A percentile compares a stretch with the other conserved stretches of the same genome.
phyloP scores from a whole-genome alignment of 2,888 invertebrate species.

The Drosophila picticornis region DNA sequence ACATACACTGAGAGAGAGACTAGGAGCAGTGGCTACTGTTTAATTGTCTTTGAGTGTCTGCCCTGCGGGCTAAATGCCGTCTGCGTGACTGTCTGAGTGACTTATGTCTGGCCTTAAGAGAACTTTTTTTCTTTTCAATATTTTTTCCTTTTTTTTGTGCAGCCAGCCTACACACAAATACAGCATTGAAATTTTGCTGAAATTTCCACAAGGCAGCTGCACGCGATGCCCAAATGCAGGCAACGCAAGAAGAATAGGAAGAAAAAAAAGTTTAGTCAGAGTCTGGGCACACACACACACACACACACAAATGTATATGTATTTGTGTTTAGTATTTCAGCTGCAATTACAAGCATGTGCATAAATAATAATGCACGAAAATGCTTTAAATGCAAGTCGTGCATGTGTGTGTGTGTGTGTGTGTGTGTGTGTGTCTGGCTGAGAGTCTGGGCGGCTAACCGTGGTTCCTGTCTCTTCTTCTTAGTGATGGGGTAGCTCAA shows the following conservation, averaged over 20 bases:
- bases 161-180: conserved; percentile 64
- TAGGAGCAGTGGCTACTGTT: conserved; percentile 48
- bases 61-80: conserved; percentile 40
- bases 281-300: conserved; percentile 54
- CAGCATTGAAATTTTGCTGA: conserved; percentile 68
- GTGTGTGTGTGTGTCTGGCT: conserved; percentile 17
- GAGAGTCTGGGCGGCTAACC: conserved; percentile 13
- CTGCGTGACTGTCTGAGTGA: conserved; percentile 75
- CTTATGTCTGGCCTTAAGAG: conserved; percentile 78
- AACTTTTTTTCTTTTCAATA: conserved; percentile 29
- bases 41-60: conserved; percentile 69
- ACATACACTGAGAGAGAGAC: conserved; percentile 14
- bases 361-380: conserved; percentile 82
- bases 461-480: conserved; percentile 39
- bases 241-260: conserved; percentile 4
- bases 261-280: conserved; percentile 46
- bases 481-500: conserved; percentile 18
- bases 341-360: conserved; percentile 77
- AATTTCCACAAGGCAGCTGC: conserved; percentile 46
- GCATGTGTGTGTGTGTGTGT: conserved; percentile 28
- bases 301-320: conserved; percentile 9
- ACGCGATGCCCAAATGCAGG: conserved; percentile 61
- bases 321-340: conserved; percentile 20
- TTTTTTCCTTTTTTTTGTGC: neutral
- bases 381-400: conserved; percentile 71